Evolutionary conservation across 2,888 invertebrate genomes (phyloP).

Genomic region (Dryomyza anilis): DNA sequence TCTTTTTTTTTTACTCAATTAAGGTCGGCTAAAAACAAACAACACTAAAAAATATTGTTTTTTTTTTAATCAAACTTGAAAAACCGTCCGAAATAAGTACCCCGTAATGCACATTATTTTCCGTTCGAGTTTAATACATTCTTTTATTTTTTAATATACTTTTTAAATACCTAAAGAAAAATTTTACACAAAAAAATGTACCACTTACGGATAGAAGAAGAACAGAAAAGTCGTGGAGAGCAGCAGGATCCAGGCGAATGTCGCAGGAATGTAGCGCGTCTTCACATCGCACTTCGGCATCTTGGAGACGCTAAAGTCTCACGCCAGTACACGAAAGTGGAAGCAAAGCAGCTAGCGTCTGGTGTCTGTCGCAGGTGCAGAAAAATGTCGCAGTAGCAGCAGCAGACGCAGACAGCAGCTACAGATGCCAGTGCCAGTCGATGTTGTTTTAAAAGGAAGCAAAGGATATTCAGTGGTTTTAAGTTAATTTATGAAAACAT

Average conservation of each 20-base stretch:
- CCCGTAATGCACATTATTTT: too few species aligned
- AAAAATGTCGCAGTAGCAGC: background rate
- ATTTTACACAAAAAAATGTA: background rate
- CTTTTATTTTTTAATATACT: too few species aligned
- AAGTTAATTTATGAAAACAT: constrained; percentile 23
- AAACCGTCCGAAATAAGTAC: too few species aligned
- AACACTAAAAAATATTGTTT: too few species aligned
- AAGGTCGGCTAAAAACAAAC: too few species aligned
- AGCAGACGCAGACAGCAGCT: background rate
- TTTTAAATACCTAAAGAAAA: background rate
- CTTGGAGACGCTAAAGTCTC: constrained; percentile 33
- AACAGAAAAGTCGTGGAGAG: constrained; percentile 92
- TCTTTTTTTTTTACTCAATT: too few species aligned
- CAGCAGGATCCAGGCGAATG: constrained; percentile 96
- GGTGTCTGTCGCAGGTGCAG: background rate
- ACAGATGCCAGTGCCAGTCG: too few species aligned
- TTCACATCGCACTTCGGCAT: constrained; percentile 98
- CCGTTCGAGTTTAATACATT: too few species aligned
- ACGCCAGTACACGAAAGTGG: constrained; percentile 12
- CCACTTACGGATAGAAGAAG: constrained; percentile 96
- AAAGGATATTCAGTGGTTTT: too few species aligned
- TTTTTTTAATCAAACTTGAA: too few species aligned
- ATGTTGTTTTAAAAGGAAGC: too few species aligned
- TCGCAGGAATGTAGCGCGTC: constrained; percentile 96
- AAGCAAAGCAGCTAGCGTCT: background rate